phyloP scores from a whole-genome alignment of 2,888 invertebrate species.

The Drosophila histrio region DNA sequence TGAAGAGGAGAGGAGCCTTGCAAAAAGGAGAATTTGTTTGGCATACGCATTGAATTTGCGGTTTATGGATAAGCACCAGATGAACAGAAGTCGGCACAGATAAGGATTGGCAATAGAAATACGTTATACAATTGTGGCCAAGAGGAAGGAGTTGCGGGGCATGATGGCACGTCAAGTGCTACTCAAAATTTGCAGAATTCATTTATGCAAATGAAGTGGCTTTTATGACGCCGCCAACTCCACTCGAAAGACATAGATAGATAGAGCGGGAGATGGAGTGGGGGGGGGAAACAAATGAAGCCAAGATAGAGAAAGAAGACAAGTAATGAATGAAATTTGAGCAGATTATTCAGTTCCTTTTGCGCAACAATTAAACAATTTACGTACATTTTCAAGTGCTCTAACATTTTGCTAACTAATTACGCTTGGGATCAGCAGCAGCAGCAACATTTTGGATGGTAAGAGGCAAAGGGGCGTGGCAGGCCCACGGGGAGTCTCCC shows the following conservation, averaged over 20 bases:
- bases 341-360: slow-evolving; percentile 76
- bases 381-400: slow-evolving; percentile 66
- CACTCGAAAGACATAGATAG: not conserved
- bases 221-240: slow-evolving; percentile 54
- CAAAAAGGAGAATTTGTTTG: slow-evolving; percentile 56
- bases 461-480: not conserved
- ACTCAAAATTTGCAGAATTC: slow-evolving; percentile 77
- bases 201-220: slow-evolving; percentile 80
- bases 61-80: slow-evolving; percentile 59
- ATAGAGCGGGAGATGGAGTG: not conserved
- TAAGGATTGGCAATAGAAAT: slow-evolving; percentile 42
- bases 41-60: slow-evolving; percentile 73
- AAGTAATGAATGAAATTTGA: slow-evolving; percentile 74
- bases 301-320: slow-evolving; percentile 19
- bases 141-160: not conserved
- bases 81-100: slow-evolving; percentile 16
- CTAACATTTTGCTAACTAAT: slow-evolving; percentile 74
- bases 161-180: slow-evolving; percentile 57
- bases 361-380: slow-evolving; percentile 77
- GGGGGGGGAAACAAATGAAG: slow-evolving; percentile 14
- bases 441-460: not conserved
- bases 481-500: slow-evolving; percentile 2
- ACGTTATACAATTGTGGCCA: slow-evolving; percentile 4
- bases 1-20: not conserved
- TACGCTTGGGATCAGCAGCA: slow-evolving; percentile 45